These are phyloP conservation scores for Dolichotis patagonum DNA, from an alignment of 2,113 vertebrate genomes.

Conservation along the genomic window DNA sequence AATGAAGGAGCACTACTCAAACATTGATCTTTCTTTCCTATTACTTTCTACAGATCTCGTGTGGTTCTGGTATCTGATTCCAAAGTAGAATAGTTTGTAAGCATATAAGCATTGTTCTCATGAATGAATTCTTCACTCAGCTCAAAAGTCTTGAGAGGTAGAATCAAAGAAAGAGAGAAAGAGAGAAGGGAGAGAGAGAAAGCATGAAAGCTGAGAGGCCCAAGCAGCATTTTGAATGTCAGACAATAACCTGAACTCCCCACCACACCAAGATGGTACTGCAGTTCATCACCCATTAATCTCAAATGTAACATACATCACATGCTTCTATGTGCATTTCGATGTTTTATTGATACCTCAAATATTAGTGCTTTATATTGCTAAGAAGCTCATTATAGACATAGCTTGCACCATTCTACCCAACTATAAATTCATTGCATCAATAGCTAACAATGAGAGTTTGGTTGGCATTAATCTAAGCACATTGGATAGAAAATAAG, in stretches of 20 bases:
- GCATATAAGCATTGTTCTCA: not conserved
- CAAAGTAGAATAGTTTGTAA: not conserved
- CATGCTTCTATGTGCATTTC: not conserved
- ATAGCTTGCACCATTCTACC: not conserved
- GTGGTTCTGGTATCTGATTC: not conserved
- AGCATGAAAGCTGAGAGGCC: not conserved
- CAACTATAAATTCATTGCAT: not conserved
- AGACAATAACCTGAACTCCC: not conserved
- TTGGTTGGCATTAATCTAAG: not conserved
- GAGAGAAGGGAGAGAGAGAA: not conserved
- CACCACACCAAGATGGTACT: not conserved
- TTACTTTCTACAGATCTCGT: not conserved
- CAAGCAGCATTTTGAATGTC: not conserved
- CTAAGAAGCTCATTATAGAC: not conserved
- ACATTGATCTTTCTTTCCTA: not conserved
- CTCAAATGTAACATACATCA: not conserved
- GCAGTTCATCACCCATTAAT: not conserved
- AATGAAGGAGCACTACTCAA: not conserved
- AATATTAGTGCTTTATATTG: not conserved
- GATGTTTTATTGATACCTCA: not conserved
- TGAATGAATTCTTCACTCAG: not conserved
- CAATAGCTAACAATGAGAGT: not conserved
- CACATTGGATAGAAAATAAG: not conserved
- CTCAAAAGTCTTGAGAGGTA: not conserved
- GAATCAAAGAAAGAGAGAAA: not conserved